Percentiles rank a stretch among this genome's conserved stretches.
Evolutionary conservation across 2,797 vertebrate species (phyloP).

Genomic region (Bovichtus variegatus): DNA sequence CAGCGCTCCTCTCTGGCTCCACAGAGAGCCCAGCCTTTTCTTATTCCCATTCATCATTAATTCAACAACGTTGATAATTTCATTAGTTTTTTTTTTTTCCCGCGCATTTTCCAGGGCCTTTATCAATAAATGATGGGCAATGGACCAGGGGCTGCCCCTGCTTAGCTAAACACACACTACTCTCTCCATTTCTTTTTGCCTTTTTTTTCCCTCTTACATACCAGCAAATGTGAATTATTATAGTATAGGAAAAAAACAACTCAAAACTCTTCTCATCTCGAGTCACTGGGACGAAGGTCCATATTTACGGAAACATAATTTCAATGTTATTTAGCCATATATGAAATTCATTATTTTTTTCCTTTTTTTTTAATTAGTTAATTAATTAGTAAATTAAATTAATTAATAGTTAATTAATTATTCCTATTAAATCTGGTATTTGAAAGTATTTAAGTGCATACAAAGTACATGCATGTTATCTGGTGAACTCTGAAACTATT

Average conservation of each 20-base stretch:
- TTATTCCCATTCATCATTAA: conserved; percentile 99
- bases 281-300: neutral
- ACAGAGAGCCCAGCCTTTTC: conserved; percentile 94
- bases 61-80: conserved; percentile 99
- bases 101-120: conserved; percentile 86
- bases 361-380: too few relatives aligned
- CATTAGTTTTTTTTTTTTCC: conserved; percentile 89
- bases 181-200: conserved; percentile 25
- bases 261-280: neutral
- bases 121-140: conserved; percentile 98
- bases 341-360: neutral
- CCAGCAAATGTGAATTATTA: conserved; percentile 45
- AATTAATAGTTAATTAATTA: too few relatives aligned
- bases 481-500: neutral
- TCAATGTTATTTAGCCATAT: neutral
- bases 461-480: neutral
- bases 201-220: conserved; percentile 46
- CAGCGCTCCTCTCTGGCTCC: conserved; percentile 87
- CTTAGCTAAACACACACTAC: conserved; percentile 81
- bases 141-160: conserved; percentile 87
- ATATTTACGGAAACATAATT: neutral
- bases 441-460: neutral
- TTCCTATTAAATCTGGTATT: neutral
- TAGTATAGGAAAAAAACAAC: conserved; percentile 1
- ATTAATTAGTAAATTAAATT: too few relatives aligned